These are phyloP conservation scores for Bradypodion ventrale DNA, from an alignment of 2,797 vertebrate species.

Conservation along the genomic window DNA sequence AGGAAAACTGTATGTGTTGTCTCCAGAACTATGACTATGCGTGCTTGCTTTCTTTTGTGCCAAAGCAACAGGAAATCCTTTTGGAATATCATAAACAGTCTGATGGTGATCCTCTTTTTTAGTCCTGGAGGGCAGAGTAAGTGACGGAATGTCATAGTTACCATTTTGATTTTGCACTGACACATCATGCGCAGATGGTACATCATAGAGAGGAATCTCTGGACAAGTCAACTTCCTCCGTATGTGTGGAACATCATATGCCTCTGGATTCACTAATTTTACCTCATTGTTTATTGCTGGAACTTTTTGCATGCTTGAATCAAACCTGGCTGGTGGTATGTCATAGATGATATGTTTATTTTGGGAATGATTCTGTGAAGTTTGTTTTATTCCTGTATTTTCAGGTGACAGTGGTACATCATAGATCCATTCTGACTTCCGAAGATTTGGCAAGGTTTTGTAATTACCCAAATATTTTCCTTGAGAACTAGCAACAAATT, in stretches of 20 bases:
- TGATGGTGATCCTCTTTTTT: slow-evolving; percentile 60
- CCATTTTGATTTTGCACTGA: background rate
- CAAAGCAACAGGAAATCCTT: background rate
- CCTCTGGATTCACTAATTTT: slow-evolving; percentile 30
- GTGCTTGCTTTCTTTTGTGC: slow-evolving; percentile 41
- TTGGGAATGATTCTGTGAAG: background rate
- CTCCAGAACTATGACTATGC: accelerated
- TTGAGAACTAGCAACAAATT: slow-evolving; percentile 67
- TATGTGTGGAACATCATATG: slow-evolving; percentile 38
- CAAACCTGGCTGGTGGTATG: slow-evolving; percentile 54
- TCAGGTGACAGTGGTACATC: slow-evolving; percentile 81
- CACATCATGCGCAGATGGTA: slow-evolving; percentile 25
- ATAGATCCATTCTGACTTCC: slow-evolving; percentile 87
- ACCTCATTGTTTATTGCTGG: background rate
- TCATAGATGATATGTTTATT: slow-evolving; percentile 46
- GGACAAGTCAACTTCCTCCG: slow-evolving; percentile 55
- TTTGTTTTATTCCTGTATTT: slow-evolving; percentile 56
- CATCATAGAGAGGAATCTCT: slow-evolving; percentile 40
- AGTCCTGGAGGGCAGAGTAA: slow-evolving; percentile 46
- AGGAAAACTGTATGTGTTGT: background rate
- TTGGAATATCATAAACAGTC: slow-evolving; percentile 77
- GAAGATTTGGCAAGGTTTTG: slow-evolving; percentile 80
- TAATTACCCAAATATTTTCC: slow-evolving; percentile 63
- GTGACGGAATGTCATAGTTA: slow-evolving; percentile 50
- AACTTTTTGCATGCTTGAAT: background rate